phyloP scores from a whole-genome alignment of 2,888 invertebrate genomes.

The Ectropis crepuscularia region DNA sequence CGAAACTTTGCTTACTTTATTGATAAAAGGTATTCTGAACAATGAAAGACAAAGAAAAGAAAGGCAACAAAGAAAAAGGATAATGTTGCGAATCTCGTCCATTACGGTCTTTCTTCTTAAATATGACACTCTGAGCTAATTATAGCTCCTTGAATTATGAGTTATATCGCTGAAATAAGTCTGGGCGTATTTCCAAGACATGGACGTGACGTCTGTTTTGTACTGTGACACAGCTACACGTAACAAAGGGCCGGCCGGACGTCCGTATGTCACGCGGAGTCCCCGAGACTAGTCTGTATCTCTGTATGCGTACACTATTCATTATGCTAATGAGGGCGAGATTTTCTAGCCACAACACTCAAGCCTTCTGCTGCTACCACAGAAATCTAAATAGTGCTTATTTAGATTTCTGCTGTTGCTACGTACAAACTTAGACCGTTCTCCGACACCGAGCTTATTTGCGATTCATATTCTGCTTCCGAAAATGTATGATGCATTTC shows the following conservation, averaged over 20 bases:
- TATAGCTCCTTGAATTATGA: slow-evolving; percentile 52
- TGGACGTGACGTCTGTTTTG: slow-evolving; percentile 49
- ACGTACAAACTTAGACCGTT: slow-evolving; percentile 6
- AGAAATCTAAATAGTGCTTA: no score
- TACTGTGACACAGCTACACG: slow-evolving; percentile 39
- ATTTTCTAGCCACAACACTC: not conserved
- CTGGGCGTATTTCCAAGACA: slow-evolving; percentile 68
- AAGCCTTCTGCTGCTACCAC: not conserved
- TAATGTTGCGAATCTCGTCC: slow-evolving; percentile 14
- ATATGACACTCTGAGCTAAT: slow-evolving; percentile 47
- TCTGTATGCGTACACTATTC: slow-evolving; percentile 4
- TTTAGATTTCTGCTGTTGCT: no score
- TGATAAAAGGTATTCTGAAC: slow-evolving; percentile 7
- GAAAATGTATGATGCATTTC: slow-evolving; percentile 15
- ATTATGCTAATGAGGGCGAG: slow-evolving; percentile 13
- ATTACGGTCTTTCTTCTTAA: slow-evolving; percentile 36
- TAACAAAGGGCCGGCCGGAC: slow-evolving; percentile 42
- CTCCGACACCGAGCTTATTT: slow-evolving; percentile 5
- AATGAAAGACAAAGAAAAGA: slow-evolving; percentile 16
- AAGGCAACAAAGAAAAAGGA: slow-evolving; percentile 16
- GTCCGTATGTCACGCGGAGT: slow-evolving; percentile 20
- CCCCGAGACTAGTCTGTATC: not conserved
- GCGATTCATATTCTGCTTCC: slow-evolving; percentile 10
- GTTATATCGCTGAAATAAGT: slow-evolving; percentile 53
- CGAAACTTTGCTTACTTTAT: slow-evolving; percentile 5